Evolutionary conservation across 2,888 invertebrate genomes (phyloP).

Genomic region (Epistrophe eligans): DNA sequence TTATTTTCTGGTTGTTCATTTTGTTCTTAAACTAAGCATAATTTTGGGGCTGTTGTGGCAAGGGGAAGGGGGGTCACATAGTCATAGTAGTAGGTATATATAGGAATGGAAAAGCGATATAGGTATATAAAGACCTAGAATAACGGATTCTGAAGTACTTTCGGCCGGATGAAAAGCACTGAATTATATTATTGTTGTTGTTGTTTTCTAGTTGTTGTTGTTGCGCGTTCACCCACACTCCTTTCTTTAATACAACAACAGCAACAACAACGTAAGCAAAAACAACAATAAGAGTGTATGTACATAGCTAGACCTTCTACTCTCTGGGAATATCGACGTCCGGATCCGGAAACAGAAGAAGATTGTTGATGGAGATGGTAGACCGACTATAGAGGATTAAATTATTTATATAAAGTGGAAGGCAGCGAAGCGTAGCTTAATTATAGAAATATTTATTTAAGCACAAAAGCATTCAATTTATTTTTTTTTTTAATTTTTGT

Average conservation of each 20-base stretch:
- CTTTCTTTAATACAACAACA: not conserved
- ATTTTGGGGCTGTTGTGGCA: not conserved
- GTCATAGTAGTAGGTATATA: no score
- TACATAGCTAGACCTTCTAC: not conserved
- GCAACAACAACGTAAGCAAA: not conserved
- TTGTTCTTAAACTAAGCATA: constrained; percentile 42
- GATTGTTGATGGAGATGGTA: constrained; percentile 38
- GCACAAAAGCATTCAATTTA: not conserved
- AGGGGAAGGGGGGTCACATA: no score
- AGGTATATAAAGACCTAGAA: constrained; percentile 9
- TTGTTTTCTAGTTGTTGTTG: constrained; percentile 38
- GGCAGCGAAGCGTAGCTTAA: constrained; percentile 18
- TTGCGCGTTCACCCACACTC: not conserved
- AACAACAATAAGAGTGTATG: not conserved
- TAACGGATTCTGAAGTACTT: constrained; percentile 26
- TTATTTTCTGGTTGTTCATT: constrained; percentile 53
- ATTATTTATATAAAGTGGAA: constrained; percentile 37
- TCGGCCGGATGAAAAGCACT: constrained; percentile 42
- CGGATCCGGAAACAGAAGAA: constrained; percentile 21
- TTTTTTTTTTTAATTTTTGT: not conserved
- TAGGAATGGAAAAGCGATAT: not conserved
- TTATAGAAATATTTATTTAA: constrained; percentile 56
- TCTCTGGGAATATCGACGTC: constrained; percentile 31
- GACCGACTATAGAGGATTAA: constrained; percentile 36
- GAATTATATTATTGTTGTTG: constrained; percentile 47